Conservation (phyloP, 2,888 invertebrate genomes). For the Arrhopalites spinosus region DNA sequence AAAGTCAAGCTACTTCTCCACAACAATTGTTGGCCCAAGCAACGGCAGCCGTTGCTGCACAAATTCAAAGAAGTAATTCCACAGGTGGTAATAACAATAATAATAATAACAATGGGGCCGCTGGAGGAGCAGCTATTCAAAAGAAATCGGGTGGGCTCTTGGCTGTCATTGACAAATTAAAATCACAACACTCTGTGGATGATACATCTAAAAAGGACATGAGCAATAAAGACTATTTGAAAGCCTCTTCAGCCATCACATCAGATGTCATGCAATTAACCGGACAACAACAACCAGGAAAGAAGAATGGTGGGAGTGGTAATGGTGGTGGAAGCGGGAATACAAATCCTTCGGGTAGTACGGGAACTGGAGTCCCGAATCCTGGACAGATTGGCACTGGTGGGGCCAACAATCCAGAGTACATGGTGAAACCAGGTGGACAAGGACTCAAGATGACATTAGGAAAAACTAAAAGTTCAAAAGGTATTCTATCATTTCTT, state of each 20-base stretch:
- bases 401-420: constrained; percentile 44
- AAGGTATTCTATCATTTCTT: too few species aligned
- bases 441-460: constrained; percentile 78
- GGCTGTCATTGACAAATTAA: constrained; percentile 85
- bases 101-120: neutral
- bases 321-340: neutral
- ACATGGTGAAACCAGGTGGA: constrained; percentile 51
- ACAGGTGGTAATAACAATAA: constrained; percentile 35
- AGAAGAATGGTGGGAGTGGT: constrained; percentile 14
- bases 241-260: constrained; percentile 51
- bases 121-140: neutral
- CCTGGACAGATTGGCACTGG: neutral
- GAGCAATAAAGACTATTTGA: constrained; percentile 50
- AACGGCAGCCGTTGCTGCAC: constrained; percentile 25
- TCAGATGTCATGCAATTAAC: constrained; percentile 48
- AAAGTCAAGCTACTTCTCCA: neutral
- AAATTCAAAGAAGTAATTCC: constrained; percentile 32
- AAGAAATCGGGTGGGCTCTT: constrained; percentile 71
- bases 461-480: constrained; percentile 71
- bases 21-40: constrained; percentile 1
- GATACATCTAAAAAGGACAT: constrained; percentile 42
- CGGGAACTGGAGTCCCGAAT: neutral
- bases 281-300: constrained; percentile 17
- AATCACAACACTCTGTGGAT: constrained; percentile 61
- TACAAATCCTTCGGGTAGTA: neutral